phyloP scores from a whole-genome alignment of 2,113 vertebrate genomes.

The Vicugna pacos region DNA sequence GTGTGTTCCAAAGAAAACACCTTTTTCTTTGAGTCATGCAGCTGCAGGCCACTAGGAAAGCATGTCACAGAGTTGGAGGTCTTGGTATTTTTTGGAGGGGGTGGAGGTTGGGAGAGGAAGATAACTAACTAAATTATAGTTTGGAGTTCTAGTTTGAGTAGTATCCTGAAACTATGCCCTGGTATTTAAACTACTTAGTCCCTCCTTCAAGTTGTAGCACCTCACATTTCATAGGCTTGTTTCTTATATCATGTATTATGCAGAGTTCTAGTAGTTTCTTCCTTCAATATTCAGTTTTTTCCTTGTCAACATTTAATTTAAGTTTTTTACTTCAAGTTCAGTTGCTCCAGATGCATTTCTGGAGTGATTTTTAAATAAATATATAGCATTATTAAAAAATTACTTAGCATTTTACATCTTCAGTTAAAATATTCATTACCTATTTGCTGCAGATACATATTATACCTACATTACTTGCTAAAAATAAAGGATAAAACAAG shows the following conservation, averaged over 20 bases:
- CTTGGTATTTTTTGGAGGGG: accelerated
- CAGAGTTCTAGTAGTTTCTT: neutral
- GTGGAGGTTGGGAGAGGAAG: accelerated
- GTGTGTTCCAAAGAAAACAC: conserved; percentile 16
- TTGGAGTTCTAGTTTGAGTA: conserved; percentile 46
- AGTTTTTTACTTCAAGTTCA: conserved; percentile 7
- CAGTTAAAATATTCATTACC: conserved; percentile 20
- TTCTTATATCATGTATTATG: neutral
- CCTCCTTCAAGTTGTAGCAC: conserved; percentile 12
- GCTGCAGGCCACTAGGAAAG: neutral
- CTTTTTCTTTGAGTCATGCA: neutral
- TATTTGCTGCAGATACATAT: neutral
- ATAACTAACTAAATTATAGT: conserved; percentile 47
- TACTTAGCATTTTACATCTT: neutral
- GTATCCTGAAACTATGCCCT: conserved; percentile 3
- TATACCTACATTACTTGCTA: neutral
- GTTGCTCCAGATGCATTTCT: conserved; percentile 8
- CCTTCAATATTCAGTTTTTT: neutral
- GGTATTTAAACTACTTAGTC: conserved; percentile 18
- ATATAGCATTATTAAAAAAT: neutral
- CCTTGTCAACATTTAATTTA: conserved; percentile 27
- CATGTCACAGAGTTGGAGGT: neutral
- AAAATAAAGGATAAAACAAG: neutral
- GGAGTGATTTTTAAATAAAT: conserved; percentile 35
- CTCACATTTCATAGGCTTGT: neutral